Evolutionary conservation across 2,797 vertebrate genomes (phyloP).

Genomic region (Tangara arthus): DNA sequence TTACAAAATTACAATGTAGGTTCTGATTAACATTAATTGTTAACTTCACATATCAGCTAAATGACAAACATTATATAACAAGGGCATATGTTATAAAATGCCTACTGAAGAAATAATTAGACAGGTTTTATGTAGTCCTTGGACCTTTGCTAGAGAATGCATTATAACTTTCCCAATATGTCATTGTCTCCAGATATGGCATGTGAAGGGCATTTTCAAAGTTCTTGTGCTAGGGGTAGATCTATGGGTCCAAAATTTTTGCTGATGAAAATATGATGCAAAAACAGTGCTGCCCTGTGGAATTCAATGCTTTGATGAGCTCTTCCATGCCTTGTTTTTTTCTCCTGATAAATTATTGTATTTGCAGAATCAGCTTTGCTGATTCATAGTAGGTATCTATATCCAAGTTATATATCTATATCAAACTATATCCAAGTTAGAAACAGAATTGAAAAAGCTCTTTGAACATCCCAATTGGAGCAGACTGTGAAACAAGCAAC

Average conservation of each 20-base stretch:
- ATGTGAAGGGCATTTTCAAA: neutral
- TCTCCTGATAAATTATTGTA: neutral
- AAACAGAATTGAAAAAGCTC: neutral
- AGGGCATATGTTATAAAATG: neutral
- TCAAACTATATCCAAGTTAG: neutral
- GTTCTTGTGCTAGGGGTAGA: neutral
- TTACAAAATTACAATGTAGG: neutral
- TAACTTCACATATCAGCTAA: neutral
- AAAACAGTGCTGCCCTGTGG: neutral
- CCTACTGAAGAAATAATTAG: neutral
- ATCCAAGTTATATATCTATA: neutral
- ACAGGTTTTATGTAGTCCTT: neutral
- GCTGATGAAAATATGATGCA: neutral
- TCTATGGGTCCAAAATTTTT: neutral
- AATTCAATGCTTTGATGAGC: neutral
- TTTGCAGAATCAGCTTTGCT: neutral
- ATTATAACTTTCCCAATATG: fast-evolving
- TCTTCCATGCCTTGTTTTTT: neutral
- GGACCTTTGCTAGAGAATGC: neutral
- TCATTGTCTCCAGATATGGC: neutral
- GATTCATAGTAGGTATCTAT: neutral
- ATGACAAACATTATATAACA: neutral
- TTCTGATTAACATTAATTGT: neutral
- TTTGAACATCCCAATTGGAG: neutral
- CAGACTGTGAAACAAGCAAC: neutral